A percentile compares a stretch with the other conserved stretches of the same genome.
Conservation (phyloP, 2,113 vertebrate species). For the Aramus guarauna region DNA sequence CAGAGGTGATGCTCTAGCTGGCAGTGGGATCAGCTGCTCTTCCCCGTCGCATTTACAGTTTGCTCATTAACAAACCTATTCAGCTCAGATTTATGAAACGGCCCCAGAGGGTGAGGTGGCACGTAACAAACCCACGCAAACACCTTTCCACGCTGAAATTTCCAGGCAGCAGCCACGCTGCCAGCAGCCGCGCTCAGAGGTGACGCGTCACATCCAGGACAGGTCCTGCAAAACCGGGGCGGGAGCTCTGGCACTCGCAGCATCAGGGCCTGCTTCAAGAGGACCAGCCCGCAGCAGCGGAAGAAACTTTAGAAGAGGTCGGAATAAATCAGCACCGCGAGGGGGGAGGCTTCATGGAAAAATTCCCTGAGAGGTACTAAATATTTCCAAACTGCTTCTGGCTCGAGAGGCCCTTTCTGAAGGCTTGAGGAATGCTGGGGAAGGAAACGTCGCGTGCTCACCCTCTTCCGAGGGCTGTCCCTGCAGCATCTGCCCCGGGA, state of each 20-base stretch:
- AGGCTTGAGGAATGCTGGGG: neutral
- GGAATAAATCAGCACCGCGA: neutral
- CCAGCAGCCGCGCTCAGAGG: neutral
- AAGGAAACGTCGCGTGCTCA: neutral
- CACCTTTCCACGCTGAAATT: neutral
- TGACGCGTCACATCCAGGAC: neutral
- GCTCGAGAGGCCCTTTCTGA: neutral
- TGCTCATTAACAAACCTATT: neutral
- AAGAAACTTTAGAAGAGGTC: neutral
- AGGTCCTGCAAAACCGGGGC: neutral
- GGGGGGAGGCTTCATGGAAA: neutral
- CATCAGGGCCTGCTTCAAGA: neutral
- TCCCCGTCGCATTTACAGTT: neutral
- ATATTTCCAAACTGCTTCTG: neutral
- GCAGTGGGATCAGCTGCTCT: neutral
- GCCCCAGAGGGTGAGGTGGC: neutral
- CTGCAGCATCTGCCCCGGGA: neutral
- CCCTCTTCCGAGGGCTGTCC: neutral
- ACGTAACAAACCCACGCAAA: neutral
- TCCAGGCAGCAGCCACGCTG: neutral
- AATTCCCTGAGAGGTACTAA: neutral
- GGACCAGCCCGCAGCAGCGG: neutral
- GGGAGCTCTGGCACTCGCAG: neutral
- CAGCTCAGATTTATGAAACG: neutral
- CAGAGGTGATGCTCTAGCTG: neutral